Base-by-base conservation (phyloP, 2,888 invertebrate species). In the Stenolophus ochropezus region DNA sequence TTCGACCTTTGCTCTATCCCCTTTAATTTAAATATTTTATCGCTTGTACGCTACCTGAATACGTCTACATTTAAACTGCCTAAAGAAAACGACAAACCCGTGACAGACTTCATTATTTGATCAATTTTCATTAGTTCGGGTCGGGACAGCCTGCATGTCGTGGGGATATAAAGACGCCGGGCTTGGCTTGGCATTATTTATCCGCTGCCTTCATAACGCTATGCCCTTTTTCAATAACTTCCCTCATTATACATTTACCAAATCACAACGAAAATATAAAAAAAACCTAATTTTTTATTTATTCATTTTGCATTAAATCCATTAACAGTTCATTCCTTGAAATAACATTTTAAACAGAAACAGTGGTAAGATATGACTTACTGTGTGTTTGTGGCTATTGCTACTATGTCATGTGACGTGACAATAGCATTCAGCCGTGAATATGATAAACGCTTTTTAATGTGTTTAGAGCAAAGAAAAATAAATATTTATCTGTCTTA, bases 1-100 rank as follows among this genome's bases (percentile, higher is more conserved):
- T 18, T 69, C 75, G 75, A 78, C 78, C 77, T 77, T 42, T 61
- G 77, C 77, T 78, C 78, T 18, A 78, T 78, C 78, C 78, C 78
- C 78, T 78, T 78, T 78, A 78, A 78, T 78, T 78, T 78, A 78
- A 78, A 78, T 78, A 78, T 78, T 78, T 78, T 78, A 78, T 69
- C 78, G 61, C 69, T 33, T 14, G 78, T 78, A 78, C 78, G 78
- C 69, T 65, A 78, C 78, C 78, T 78, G 78, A 78, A 78, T 78
- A 78, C 65, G 65, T 69, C 65, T 78, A 65, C 78, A 75, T 27
- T 75, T 75, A 75, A 49, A 78, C 23, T 49, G 51, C 69, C 51
- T 65, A 69, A 78, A 78, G 78, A 78, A 78, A 65, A 78, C 49
- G 78, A 69, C 69, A 78, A 78, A 78, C 69, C 78, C 69, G 69